A percentile compares a stretch with the other conserved stretches of the same genome.
Evolutionary conservation across 2,797 vertebrate genomes (phyloP).

Genomic region (Myotis findleyi): DNA sequence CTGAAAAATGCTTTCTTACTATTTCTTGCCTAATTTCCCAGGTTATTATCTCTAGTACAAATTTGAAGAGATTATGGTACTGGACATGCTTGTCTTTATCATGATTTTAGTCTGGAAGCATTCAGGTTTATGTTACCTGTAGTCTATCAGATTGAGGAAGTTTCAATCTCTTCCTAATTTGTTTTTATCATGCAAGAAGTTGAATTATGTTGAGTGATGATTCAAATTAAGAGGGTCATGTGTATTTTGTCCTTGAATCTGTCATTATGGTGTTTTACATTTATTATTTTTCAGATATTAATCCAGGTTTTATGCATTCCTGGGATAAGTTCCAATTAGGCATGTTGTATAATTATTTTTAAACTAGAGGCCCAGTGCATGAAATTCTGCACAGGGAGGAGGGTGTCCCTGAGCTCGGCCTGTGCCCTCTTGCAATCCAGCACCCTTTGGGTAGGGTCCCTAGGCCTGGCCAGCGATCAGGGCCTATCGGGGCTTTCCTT

Average conservation of each 20-base stretch:
- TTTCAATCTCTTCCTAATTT: neutral
- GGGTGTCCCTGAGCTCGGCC: too few species aligned
- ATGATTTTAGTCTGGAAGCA: neutral
- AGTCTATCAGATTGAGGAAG: neutral
- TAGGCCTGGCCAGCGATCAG: too few species aligned
- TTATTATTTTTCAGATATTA: neutral
- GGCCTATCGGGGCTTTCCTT: too few species aligned
- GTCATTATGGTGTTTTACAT: neutral
- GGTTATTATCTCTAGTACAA: neutral
- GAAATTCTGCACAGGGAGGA: too few species aligned
- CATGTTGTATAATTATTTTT: neutral
- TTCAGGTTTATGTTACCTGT: neutral
- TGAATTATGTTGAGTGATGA: neutral
- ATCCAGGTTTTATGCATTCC: neutral
- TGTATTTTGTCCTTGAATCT: neutral
- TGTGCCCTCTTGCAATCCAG: too few species aligned
- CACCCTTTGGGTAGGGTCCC: too few species aligned
- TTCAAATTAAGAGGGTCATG: neutral
- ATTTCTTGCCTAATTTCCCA: neutral
- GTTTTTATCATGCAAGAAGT: too few species aligned
- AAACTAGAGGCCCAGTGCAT: neutral
- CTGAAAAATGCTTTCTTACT: neutral
- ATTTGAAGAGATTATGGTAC: neutral
- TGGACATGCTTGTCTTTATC: neutral
- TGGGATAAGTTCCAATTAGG: neutral